These are phyloP conservation scores for Lamellibrachia columna DNA, from an alignment of 2,888 invertebrate genomes.

Conservation along the genomic window DNA sequence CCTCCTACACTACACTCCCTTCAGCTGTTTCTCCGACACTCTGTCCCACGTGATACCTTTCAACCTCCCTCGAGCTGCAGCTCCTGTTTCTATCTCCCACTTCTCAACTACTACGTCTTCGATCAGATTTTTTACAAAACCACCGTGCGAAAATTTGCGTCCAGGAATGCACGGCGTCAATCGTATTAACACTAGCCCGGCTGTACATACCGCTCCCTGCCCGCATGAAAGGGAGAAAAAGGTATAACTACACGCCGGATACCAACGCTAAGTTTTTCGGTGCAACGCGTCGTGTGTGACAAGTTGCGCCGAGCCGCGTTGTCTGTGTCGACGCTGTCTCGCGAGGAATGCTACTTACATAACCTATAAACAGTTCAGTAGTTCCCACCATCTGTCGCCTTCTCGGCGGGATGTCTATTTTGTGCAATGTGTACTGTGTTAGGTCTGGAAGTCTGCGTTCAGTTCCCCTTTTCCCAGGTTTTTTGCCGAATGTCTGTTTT, in stretches of 20 bases:
- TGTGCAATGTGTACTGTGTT: neutral
- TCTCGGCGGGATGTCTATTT: neutral
- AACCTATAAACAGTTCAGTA: neutral
- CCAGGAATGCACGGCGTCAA: neutral
- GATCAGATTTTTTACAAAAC: neutral
- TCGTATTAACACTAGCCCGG: neutral
- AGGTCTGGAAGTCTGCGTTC: neutral
- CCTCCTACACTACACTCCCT: no score
- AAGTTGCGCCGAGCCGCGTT: neutral
- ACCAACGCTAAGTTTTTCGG: neutral
- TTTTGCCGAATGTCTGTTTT: neutral
- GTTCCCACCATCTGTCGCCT: neutral
- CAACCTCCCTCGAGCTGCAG: no score
- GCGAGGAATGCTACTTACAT: conserved; percentile 2
- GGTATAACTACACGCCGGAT: neutral
- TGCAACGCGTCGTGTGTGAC: neutral
- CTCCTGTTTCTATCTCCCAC: no score
- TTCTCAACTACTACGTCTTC: no score
- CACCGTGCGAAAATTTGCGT: neutral
- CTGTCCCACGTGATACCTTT: no score
- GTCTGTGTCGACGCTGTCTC: neutral
- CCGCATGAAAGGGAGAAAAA: neutral
- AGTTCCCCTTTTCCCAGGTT: neutral
- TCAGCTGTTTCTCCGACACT: no score
- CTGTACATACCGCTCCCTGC: neutral